These are phyloP conservation scores for Lemur catta DNA, from an alignment of 2,797 vertebrate species.

Conservation along the genomic window DNA sequence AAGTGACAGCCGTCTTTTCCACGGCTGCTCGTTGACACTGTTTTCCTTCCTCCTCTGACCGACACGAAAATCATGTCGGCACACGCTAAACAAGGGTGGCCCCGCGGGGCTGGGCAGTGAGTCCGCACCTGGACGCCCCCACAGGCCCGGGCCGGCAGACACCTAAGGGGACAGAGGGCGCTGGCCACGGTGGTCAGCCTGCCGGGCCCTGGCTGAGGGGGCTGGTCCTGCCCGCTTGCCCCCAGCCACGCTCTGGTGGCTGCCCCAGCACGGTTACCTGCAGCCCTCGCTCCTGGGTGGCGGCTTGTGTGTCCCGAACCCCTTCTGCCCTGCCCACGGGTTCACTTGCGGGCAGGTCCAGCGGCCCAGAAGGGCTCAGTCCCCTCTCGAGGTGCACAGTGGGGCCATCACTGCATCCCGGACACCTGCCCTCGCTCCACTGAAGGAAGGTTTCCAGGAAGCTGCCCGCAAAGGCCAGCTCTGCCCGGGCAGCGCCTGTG, in stretches of 20 bases:
- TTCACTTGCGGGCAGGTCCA: background rate
- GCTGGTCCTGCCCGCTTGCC: no score
- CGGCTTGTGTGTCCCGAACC: background rate
- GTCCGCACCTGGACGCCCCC: no score
- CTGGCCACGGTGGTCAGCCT: background rate
- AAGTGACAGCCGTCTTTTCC: background rate
- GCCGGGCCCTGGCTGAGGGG: background rate
- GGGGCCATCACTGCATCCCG: background rate
- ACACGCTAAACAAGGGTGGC: accelerated
- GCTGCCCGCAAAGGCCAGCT: background rate
- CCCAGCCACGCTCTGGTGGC: accelerated
- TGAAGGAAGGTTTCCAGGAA: background rate
- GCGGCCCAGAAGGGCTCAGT: background rate
- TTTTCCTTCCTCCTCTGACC: background rate
- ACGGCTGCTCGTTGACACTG: accelerated
- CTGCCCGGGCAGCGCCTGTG: accelerated
- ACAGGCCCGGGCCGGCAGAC: accelerated
- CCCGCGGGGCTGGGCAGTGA: background rate
- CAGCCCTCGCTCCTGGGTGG: accelerated
- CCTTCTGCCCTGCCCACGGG: background rate
- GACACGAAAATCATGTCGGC: accelerated
- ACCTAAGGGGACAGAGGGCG: accelerated
- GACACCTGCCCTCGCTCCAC: no score
- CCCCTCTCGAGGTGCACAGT: background rate
- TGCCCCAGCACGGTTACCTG: no score